A percentile compares a stretch with the other conserved stretches of the same genome.
These are phyloP conservation scores for Ophioninae sp. DNA, from an alignment of 2,888 invertebrate genomes.

Conservation along the genomic window DNA sequence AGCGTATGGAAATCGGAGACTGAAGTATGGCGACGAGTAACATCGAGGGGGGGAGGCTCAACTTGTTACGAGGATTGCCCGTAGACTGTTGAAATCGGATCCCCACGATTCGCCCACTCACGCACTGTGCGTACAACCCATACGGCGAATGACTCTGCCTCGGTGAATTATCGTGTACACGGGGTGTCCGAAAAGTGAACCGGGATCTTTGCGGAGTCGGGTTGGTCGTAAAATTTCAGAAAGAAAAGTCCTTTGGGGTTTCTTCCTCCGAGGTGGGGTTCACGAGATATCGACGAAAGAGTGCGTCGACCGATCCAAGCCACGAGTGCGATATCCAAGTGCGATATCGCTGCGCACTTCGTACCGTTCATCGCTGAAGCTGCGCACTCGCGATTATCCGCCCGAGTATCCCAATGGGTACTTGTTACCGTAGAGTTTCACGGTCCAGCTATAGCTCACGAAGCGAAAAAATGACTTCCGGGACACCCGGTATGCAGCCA, in stretches of 20 bases:
- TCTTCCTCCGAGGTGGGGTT: background rate
- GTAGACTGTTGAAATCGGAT: conserved; percentile 41
- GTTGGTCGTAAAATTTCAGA: background rate
- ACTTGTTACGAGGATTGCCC: conserved; percentile 29
- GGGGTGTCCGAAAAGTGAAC: background rate
- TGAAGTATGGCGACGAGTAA: conserved; percentile 23
- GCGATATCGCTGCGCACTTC: background rate
- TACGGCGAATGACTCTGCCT: conserved; percentile 17
- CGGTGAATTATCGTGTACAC: background rate
- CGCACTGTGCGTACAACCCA: conserved; percentile 11
- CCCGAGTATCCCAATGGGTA: background rate
- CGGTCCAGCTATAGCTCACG: background rate
- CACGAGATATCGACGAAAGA: background rate
- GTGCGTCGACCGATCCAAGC: background rate
- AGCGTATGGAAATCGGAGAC: conserved; percentile 2
- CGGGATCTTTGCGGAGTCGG: background rate
- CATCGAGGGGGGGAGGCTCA: conserved; percentile 18
- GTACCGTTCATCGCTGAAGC: background rate
- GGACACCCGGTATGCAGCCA: background rate
- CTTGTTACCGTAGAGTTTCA: background rate
- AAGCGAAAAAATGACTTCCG: background rate
- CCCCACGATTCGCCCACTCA: conserved; percentile 37
- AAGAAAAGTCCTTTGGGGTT: background rate
- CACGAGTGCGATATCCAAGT: too few species aligned
- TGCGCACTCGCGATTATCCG: background rate